Base-by-base conservation (phyloP, 2,888 invertebrate genomes). In the Halocaridina rubra region DNA sequence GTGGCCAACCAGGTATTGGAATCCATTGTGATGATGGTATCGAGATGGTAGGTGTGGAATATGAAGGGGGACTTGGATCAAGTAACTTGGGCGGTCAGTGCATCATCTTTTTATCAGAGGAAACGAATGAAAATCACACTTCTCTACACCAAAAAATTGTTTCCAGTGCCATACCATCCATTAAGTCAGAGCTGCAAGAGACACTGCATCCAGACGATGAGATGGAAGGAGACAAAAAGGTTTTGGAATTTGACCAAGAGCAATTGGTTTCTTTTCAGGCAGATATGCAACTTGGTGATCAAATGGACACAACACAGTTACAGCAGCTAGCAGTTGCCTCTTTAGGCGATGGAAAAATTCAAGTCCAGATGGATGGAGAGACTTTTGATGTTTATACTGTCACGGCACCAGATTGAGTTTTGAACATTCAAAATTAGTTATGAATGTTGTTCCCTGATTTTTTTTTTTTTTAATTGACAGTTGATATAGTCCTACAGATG, bases 301-400 rank as follows among this genome's bases (percentile, higher is more conserved):
- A 80, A n/a, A 32, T 80, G 72, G 59, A 57, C 1, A 33, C 59
- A 13, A 27, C 71, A 32, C 72, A 80, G 19, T 22, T 80, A 16
- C 80, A 80, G 29, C 80, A 80, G 39, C 13, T 80, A 33, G 33
- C 72, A 27, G 64, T 80, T 13, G 39, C 80, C 33, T n/a, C 77
- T 32, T 16, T 81, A 3, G 75, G 75, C 30, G 59, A 77, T 3
- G 77, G 77, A 22, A 77, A 82, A 29, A 77, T 82, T n/a, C 82
- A 82, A 27, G 82, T 82, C 3, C 71, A 82, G 77, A 61, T 82
- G 59, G 71, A 82, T 71, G 82, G 82, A 33, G 77, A 82, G 27
- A 82, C 77, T 10, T 82, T 82, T 77, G 82, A 82, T 39, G 82
- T 82, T 8, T 82, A 82, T 61, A 77, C 82, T 24, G 77, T 82